phyloP scores from a whole-genome alignment of 2,888 invertebrate species.

The Heliconius charithonia region DNA sequence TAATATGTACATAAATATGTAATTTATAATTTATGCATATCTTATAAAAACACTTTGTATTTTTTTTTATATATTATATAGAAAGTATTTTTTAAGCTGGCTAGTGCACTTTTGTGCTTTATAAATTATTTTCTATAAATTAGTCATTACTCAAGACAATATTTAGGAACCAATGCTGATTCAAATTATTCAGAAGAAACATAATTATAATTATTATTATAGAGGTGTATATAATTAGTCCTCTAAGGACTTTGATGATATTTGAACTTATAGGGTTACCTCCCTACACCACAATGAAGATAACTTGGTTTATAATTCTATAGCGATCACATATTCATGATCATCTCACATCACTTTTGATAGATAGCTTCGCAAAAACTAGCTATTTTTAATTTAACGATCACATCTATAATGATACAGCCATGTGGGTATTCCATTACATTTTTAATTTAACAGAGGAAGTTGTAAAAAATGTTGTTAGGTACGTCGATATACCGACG shows the following conservation, averaged over 20 bases:
- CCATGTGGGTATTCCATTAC: conserved; percentile 21
- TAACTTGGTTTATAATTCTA: conserved; percentile 4
- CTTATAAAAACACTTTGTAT: not conserved
- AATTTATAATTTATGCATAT: too few species aligned
- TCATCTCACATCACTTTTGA: conserved; percentile 10
- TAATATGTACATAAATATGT: not conserved
- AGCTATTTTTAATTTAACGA: conserved; percentile 29
- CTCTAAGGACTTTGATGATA: too few species aligned
- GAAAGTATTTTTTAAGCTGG: not conserved
- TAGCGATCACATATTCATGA: conserved; percentile 8
- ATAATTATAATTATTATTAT: too few species aligned
- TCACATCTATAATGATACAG: conserved; percentile 22
- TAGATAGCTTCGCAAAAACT: conserved; percentile 20
- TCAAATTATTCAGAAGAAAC: too few species aligned
- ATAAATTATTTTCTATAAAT: not conserved
- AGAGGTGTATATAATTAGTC: too few species aligned
- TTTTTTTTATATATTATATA: too few species aligned
- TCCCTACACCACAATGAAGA: not conserved
- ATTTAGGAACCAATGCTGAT: not conserved
- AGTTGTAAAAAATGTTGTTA: conserved; percentile 22
- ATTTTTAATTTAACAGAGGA: conserved; percentile 27
- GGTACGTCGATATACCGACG: conserved; percentile 12
- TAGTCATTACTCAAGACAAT: not conserved
- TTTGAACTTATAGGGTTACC: too few species aligned
- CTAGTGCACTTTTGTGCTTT: not conserved